phyloP scores from a whole-genome alignment of 2,888 invertebrate species.

The Noctua janthe region DNA sequence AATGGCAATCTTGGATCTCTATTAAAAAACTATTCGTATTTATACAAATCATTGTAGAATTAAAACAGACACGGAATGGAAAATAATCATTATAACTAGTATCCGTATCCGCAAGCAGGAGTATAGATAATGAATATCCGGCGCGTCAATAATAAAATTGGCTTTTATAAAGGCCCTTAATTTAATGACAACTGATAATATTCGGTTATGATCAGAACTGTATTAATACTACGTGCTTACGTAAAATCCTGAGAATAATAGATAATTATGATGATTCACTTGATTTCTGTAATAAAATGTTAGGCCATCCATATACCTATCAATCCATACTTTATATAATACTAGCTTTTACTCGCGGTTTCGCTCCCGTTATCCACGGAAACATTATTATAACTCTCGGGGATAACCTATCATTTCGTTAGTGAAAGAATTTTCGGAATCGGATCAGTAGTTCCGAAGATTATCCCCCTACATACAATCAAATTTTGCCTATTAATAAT shows the following conservation, averaged over 20 bases:
- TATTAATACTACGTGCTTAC: slow-evolving; percentile 2
- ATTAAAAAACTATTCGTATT: neutral
- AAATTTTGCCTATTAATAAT: no score
- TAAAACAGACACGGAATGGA: neutral
- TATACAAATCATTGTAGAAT: neutral
- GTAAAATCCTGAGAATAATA: slow-evolving; percentile 12
- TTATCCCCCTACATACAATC: no score
- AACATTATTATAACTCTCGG: no score
- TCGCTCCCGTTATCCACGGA: no score
- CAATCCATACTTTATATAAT: neutral
- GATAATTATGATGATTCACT: slow-evolving; percentile 8
- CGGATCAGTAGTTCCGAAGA: no score
- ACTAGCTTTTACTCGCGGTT: neutral
- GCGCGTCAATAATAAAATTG: neutral
- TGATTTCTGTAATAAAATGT: neutral
- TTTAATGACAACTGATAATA: slow-evolving; percentile 27
- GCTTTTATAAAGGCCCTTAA: neutral
- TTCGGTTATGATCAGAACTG: slow-evolving; percentile 20
- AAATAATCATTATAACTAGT: slow-evolving; percentile 1
- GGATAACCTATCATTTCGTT: no score
- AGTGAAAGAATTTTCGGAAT: no score
- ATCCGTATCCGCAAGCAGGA: slow-evolving; percentile 4
- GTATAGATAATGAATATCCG: slow-evolving; percentile 30
- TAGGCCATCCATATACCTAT: neutral
- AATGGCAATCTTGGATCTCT: neutral